phyloP scores from a whole-genome alignment of 2,113 vertebrate genomes.

The Prolemur simus region DNA sequence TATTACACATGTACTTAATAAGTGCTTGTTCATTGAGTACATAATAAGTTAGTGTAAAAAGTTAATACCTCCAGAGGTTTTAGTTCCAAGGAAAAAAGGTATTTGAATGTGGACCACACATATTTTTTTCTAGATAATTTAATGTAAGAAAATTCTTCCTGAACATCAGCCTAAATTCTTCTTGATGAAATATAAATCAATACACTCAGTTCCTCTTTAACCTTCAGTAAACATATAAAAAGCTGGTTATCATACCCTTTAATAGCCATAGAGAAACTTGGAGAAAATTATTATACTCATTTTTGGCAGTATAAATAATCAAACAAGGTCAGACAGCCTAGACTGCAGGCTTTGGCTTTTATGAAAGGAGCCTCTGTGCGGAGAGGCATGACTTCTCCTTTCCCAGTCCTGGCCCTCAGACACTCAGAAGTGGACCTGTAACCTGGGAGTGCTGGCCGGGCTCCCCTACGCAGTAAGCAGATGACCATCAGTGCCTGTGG shows the following conservation, averaged over 20 bases:
- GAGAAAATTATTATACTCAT: background rate
- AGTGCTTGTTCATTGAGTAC: background rate
- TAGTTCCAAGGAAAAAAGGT: background rate
- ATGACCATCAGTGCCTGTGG: too few relatives aligned
- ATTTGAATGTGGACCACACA: background rate
- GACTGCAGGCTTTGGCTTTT: background rate
- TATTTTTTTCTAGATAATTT: conserved; percentile 13
- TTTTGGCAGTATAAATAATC: background rate
- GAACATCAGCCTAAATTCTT: background rate
- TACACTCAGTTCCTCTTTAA: background rate
- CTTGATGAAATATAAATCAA: background rate
- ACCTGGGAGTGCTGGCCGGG: background rate
- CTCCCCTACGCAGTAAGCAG: background rate
- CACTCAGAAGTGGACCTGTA: too few relatives aligned
- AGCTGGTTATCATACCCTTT: background rate
- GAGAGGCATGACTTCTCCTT: background rate
- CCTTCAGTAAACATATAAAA: background rate
- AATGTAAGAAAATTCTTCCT: background rate
- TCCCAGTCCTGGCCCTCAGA: background rate
- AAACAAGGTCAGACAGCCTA: background rate
- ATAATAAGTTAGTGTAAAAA: background rate
- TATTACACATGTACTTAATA: background rate
- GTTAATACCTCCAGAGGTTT: background rate
- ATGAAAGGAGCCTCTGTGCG: background rate
- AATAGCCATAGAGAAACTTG: background rate